Conservation (phyloP, 2,888 invertebrate species). For the Leptopterna dolabrata region DNA sequence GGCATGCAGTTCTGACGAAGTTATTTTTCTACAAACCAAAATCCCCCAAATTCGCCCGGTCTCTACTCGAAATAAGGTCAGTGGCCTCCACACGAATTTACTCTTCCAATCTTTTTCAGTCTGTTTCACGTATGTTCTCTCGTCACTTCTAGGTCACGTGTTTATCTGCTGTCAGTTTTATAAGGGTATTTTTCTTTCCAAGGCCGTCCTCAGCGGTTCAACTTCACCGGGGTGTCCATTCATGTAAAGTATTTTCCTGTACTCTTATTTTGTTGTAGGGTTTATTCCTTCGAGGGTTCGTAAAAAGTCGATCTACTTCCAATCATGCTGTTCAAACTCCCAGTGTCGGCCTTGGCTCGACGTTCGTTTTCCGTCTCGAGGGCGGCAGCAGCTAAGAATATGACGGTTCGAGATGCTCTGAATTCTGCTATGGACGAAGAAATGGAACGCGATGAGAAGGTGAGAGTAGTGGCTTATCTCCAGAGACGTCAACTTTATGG, state of each 20-base stretch:
- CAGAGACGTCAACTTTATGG: no score
- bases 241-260: neutral
- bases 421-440: constrained; percentile 98
- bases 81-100: neutral
- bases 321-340: constrained; percentile 34
- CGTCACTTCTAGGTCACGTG: constrained; percentile 40
- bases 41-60: neutral
- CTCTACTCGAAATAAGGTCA: constrained; percentile 6
- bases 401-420: constrained; percentile 96
- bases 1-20: neutral
- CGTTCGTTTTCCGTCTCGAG: constrained; percentile 37
- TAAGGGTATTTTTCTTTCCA: constrained; percentile 20
- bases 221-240: neutral
- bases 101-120: constrained; percentile 4
- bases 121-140: neutral
- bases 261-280: neutral
- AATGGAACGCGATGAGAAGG: constrained; percentile 87
- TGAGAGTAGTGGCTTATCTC: neutral
- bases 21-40: neutral
- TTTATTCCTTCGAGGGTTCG: neutral
- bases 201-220: neutral
- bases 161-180: constrained; percentile 38
- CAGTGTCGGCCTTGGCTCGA: constrained; percentile 40
- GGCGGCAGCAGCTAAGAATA: constrained; percentile 70
- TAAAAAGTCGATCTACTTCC: neutral